phyloP scores from a whole-genome alignment of 2,113 vertebrate genomes.

The Pituophis catenifer region DNA sequence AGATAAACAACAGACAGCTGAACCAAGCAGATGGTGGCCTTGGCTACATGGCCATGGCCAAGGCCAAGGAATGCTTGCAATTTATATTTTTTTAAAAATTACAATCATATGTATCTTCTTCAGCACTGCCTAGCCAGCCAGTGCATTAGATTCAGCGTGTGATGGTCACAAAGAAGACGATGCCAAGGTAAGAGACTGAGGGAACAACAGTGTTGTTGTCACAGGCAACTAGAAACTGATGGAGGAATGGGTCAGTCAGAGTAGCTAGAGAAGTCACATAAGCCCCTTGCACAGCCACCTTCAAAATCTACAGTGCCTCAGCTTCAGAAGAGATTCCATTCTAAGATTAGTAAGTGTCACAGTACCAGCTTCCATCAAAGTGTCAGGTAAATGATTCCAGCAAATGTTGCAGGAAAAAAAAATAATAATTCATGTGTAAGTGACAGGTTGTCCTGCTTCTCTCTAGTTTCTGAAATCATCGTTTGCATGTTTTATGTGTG shows the following conservation, averaged over 20 bases:
- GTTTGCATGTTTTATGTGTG: conserved; percentile 45
- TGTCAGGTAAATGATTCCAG: background rate
- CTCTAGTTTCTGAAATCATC: conserved; percentile 46
- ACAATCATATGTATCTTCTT: background rate
- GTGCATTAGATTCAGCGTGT: background rate
- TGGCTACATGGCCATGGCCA: background rate
- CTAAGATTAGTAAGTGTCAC: background rate
- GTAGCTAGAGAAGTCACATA: background rate
- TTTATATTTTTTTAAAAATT: background rate
- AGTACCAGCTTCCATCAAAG: background rate
- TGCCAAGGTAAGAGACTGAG: background rate
- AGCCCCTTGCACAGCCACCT: background rate
- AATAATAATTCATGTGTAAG: background rate
- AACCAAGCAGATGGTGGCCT: background rate
- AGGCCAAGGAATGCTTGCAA: background rate
- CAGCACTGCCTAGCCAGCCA: background rate
- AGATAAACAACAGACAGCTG: background rate
- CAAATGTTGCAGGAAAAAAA: background rate
- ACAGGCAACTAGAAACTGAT: background rate
- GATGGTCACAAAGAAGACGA: background rate
- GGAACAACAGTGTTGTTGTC: background rate
- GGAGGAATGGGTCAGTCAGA: background rate
- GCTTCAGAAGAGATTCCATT: background rate
- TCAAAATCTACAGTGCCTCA: background rate
- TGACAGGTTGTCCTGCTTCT: conserved; percentile 50